Base-by-base conservation (phyloP, 2,797 vertebrate species). In the Hybognathus amarus region DNA sequence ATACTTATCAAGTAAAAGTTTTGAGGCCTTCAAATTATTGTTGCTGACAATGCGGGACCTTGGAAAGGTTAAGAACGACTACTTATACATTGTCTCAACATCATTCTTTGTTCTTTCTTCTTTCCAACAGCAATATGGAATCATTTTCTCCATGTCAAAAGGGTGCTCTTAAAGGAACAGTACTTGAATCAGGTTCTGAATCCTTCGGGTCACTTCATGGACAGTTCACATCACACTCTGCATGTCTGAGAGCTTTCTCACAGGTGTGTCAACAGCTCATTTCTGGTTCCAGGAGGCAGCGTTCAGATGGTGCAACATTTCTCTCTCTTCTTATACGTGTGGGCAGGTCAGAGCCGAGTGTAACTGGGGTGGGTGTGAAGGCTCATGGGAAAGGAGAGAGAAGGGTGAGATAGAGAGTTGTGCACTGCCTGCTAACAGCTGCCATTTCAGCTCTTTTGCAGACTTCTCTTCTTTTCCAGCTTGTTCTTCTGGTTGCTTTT, bases 401-500 rank as follows among this genome's bases (percentile, higher is more conserved):
- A 79, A 77, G 36, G 86, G 86, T 89, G 81, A 76, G 85, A 12
- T 74, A 18, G 61, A 77, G 84, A 64, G 40, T 47, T 84, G 68
- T 78, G 82, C 80, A 22, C 36, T 85, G 0, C 15, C 78, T 86
- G 68, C 67, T 88, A 88, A 82, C 89, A 88, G 79, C 61, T 91
- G 87, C 38, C 87, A 61, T 85, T 94, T 91, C 83, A 86, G 84
- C 82, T 87, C 87, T 81, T 77, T 68, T 79, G 79, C 54, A 85
- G 68, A 83, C 89, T 90, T 88, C 89, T 91, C 86, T 94, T 90
- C 85, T 92, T 89, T 84, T 92, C 91, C 87, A 94, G 89, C 88
- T 87, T 86, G 88, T 88, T 91, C 90, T 47, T 82, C 85, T 89
- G 85, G 77, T 94, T 94, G 90, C 95, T 77, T 87, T 69, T 88